Base-by-base conservation (phyloP, 2,113 vertebrate genomes). In the Proteles cristata region DNA sequence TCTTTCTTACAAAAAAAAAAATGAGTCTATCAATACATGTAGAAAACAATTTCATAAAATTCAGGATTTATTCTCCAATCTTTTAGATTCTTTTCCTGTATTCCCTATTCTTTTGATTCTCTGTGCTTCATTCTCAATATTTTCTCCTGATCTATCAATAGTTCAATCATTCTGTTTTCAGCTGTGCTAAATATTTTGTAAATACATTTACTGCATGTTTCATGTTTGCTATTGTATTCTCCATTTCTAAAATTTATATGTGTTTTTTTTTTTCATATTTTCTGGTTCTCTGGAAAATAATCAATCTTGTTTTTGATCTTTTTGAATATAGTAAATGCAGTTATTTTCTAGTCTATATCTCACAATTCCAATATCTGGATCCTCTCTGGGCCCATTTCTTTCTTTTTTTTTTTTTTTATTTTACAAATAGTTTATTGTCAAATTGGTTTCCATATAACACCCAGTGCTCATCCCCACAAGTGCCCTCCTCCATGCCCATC, bases 221-320 rank as follows among this genome's bases (percentile, higher is more conserved):
- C 5, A 93, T 69, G 69, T 97, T 80, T 88, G 28, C 7, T 86
- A 53, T 33, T 66, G 0, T 33, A 92, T 48, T 92, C 31, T 93
- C 90, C 28, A 79, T 73, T 90, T 96, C 79, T 79, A 97, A 97
- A 61, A 86, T 77, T 85, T 71, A 61, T 2, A 92, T 69, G 50
- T 82, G 53, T 31, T 88, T 92, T 19, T 92, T 19, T 92, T 92
- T 90, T 77, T 55, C 68, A 50, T n/a, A 94, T 48, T 21, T 79
- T 87, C 66, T 83, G 17, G 26, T 87, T 97, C 48, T 88, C 71
- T 61, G 74, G 63, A 55, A 93, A 81, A 71, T 50, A 53, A 71
- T 65, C 68, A 43, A 48, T 68, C 23, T 83, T 79, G 33, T 39
- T 63, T 90, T 93, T 87, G 31, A 92, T 85, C 11, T 93, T 66